Evolutionary conservation across 2,113 vertebrate species (phyloP).

Genomic region (Trochalopteron elliotii): DNA sequence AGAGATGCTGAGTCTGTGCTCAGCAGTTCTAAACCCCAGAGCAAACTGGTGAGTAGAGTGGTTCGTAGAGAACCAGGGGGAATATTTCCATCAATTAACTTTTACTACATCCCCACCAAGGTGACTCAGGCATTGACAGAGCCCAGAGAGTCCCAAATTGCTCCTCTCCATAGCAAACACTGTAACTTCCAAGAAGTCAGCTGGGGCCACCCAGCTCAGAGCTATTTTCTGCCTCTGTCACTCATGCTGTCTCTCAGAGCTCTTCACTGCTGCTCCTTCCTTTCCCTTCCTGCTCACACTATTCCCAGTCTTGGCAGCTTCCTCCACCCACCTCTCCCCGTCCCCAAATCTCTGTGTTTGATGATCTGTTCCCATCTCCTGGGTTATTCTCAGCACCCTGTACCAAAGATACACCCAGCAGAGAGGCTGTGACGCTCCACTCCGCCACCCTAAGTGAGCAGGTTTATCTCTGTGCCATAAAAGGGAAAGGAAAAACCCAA

Average conservation of each 20-base stretch:
- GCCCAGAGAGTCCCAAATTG: not conserved
- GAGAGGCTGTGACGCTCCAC: not conserved
- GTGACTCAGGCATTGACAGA: not conserved
- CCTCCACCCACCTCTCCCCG: slow-evolving; percentile 32
- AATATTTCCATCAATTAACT: not conserved
- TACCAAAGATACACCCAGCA: slow-evolving; percentile 5
- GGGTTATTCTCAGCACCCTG: not conserved
- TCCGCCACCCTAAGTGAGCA: not conserved
- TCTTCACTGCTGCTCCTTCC: not conserved
- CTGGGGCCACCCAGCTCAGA: not conserved
- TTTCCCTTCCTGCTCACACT: slow-evolving; percentile 12
- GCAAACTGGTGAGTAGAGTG: not conserved
- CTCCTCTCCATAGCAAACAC: not conserved
- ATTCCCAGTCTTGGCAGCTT: not conserved
- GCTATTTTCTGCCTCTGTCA: slow-evolving; percentile 13
- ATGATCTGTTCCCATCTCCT: not conserved
- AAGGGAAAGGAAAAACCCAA: not conserved
- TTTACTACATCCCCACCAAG: not conserved
- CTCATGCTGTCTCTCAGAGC: not conserved
- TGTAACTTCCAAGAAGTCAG: not conserved
- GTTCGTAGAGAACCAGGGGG: not conserved
- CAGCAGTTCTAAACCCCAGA: not conserved
- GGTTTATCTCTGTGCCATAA: not conserved
- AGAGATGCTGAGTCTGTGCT: not conserved
- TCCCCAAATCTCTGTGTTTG: not conserved